Evolutionary conservation across 2,888 invertebrate genomes (phyloP), one percentile per base, ranked within the genome.

Genomic region (Drosophila peninsularis): DNA sequence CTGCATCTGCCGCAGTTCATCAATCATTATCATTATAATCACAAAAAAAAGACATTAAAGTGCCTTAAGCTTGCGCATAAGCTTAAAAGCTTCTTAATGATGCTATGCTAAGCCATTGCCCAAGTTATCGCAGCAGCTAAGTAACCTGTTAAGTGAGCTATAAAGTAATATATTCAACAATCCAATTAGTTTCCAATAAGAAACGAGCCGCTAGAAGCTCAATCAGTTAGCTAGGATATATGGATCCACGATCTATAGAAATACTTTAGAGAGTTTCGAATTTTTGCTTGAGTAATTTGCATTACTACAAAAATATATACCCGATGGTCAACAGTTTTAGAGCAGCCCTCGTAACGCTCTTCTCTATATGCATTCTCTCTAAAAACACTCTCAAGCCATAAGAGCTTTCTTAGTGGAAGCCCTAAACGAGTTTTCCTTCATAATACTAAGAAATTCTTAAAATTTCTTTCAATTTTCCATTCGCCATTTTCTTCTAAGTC

Each of bases 1-100:
- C 19, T 7, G 11, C 30, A 45, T 2, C 45, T 45, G 17, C 10
- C 45, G 10, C 5, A 17, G 11, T 0, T 19, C 42, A 45, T 32
- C 14, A 32, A 17, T 49, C 47, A 47, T 27, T 30, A 32, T 11
- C 47, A 49, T 44, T 44, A 24, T 13, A 13, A 42, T 21, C 13
- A 45, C 11, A 30, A 45, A 19, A 17, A 5, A 24, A 45, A 27
- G 7, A n/a, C 14, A 44, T 24, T n/a, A 45, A 44, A n/a, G 1
- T 1, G 14, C 9, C 1, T 45, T n/a, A 27, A 27, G 42, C n/a
- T 45, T 10, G 5, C 32, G 32, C 1, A 27, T n/a, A 27, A 27
- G 42, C n/a, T 45, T 10, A 10, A 47, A 47, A 47, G 30, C 47
- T n/a, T 14, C n/a, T 10, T 45, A 27, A 45, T 45, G 44, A 45